Conservation (phyloP, 2,797 vertebrate genomes). For the Alauda arvensis region DNA sequence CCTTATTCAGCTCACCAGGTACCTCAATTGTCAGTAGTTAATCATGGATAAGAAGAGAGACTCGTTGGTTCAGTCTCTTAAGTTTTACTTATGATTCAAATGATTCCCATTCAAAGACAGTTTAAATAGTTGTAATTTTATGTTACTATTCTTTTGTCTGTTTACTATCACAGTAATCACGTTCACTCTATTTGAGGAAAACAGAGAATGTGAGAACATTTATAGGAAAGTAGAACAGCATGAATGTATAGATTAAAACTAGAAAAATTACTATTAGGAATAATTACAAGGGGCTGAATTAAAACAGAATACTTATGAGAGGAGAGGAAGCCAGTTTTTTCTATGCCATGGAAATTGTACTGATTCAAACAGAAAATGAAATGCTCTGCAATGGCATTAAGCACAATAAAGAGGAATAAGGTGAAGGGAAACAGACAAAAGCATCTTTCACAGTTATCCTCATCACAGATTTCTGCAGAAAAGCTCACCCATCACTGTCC, state of each 20-base stretch:
- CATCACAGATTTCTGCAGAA: not conserved
- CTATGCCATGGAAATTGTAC: not conserved
- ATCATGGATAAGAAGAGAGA: slow-evolving; percentile 65
- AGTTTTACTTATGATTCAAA: slow-evolving; percentile 53
- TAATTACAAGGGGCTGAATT: slow-evolving; percentile 10
- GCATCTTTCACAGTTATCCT: not conserved
- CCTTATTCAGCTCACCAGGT: slow-evolving; percentile 74
- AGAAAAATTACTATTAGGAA: not conserved
- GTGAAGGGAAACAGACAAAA: not conserved
- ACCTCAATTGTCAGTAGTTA: slow-evolving; percentile 71
- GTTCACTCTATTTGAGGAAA: slow-evolving; percentile 29
- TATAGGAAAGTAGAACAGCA: not conserved
- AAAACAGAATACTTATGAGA: slow-evolving; percentile 18
- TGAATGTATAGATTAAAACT: not conserved
- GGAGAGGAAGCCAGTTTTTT: not conserved
- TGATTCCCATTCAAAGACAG: slow-evolving; percentile 43
- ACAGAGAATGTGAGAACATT: slow-evolving; percentile 16
- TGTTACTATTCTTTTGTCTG: slow-evolving; percentile 44
- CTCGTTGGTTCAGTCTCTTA: slow-evolving; percentile 57
- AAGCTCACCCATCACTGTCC: not conserved
- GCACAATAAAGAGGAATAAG: not conserved
- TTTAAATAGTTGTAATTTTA: slow-evolving; percentile 50
- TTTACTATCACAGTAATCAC: slow-evolving; percentile 12
- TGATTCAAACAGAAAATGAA: not conserved
- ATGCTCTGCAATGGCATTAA: not conserved